Percentiles rank a stretch among this genome's conserved stretches.
Evolutionary conservation across 92 coral and sea anemone species (phyloP).

Genomic region (Muricea muricata): DNA sequence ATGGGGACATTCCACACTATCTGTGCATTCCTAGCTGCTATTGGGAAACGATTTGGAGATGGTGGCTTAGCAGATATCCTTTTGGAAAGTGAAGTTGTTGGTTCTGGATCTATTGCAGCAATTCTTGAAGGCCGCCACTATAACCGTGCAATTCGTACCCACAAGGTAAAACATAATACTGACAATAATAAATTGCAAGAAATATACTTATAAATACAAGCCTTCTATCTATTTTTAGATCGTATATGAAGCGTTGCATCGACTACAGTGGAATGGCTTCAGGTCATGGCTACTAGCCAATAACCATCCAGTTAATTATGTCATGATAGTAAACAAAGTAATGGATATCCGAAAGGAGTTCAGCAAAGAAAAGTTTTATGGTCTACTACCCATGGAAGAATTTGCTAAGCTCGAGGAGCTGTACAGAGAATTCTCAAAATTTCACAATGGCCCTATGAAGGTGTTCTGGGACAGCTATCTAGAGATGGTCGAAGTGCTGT

Average conservation of each 20-base stretch:
- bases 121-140: constrained; percentile 70
- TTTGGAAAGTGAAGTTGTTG: too few species aligned
- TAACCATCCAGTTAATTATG: constrained; percentile 48
- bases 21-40: constrained; percentile 67
- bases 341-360: constrained; percentile 55
- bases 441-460: constrained; percentile 66
- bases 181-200: neutral
- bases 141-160: constrained; percentile 66
- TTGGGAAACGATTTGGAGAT: constrained; percentile 69
- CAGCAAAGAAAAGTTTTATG: constrained; percentile 42
- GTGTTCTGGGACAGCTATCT: too few species aligned
- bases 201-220: neutral
- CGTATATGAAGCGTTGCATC: constrained; percentile 51
- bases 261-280: constrained; percentile 34
- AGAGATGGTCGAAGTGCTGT: constrained; percentile 48
- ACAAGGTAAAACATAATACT: constrained; percentile 37
- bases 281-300: constrained; percentile 8
- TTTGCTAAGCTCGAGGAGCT: constrained; percentile 39
- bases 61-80: constrained; percentile 74
- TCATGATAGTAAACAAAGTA: constrained; percentile 36
- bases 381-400: constrained; percentile 54
- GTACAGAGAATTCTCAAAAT: constrained; percentile 41
- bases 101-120: constrained; percentile 56
- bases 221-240: constrained; percentile 40
- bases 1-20: constrained; percentile 71